phyloP scores from a whole-genome alignment of 2,888 invertebrate genomes.

The Oegoconia quadripuncta region DNA sequence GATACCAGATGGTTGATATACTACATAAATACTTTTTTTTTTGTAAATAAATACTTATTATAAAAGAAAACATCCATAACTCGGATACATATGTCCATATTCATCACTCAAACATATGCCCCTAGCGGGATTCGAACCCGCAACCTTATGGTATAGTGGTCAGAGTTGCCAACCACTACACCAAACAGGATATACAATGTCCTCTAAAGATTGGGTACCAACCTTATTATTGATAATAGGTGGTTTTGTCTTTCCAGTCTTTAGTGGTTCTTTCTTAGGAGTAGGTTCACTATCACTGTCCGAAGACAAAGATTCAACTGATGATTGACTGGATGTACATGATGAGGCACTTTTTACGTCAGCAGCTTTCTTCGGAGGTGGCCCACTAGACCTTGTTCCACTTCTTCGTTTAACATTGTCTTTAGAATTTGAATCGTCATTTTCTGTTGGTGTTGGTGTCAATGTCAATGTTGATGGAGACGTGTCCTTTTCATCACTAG shows the following conservation, averaged over 20 bases:
- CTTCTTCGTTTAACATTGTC: constrained; percentile 57
- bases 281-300: constrained; percentile 64
- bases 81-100: too few species aligned
- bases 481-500: constrained; percentile 57
- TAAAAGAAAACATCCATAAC: too few species aligned
- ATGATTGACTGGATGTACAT: constrained; percentile 68
- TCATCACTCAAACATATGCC: too few species aligned
- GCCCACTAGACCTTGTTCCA: constrained; percentile 54
- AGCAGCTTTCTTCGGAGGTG: constrained; percentile 61
- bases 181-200: neutral
- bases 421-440: constrained; percentile 55
- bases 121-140: too few species aligned
- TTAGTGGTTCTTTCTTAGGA: constrained; percentile 51
- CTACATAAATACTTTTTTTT: too few species aligned
- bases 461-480: constrained; percentile 34
- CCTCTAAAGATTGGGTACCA: too few species aligned
- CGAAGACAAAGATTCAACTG: constrained; percentile 64
- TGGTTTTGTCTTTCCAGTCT: constrained; percentile 61
- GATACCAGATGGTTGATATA: too few species aligned
- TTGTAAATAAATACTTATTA: too few species aligned
- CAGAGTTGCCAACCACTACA: too few species aligned
- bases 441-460: constrained; percentile 37
- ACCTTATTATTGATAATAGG: constrained; percentile 25
- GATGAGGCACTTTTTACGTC: constrained; percentile 67
- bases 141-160: too few species aligned